A percentile compares a stretch with the other conserved stretches of the same genome.
These are phyloP conservation scores for Oligia latruncula DNA, from an alignment of 2,888 invertebrate genomes.

Conservation along the genomic window DNA sequence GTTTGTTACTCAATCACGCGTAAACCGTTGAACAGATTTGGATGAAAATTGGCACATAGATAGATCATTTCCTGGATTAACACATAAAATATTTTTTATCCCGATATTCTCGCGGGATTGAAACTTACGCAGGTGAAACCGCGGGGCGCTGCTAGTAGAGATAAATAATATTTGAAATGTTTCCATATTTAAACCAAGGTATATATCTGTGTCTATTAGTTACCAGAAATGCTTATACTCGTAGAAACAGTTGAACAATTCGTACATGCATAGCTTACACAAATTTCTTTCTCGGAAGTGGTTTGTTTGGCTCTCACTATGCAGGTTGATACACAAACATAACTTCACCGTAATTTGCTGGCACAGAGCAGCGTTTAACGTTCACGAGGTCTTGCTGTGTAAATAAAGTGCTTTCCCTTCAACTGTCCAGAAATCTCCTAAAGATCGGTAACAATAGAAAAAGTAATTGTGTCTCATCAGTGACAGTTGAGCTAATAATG, in stretches of 20 bases:
- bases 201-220: not conserved
- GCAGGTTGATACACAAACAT: slow-evolving; percentile 13
- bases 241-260: slow-evolving; percentile 15
- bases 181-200: not conserved
- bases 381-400: not conserved
- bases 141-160: too few species aligned
- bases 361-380: not conserved
- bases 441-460: too few species aligned
- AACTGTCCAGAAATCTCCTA: too few species aligned
- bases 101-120: too few species aligned
- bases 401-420: not conserved
- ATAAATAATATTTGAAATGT: not conserved
- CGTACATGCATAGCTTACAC: slow-evolving; percentile 13
- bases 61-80: too few species aligned
- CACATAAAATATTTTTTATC: too few species aligned
- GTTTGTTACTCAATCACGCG: too few species aligned
- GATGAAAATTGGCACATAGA: too few species aligned
- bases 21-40: too few species aligned
- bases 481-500: not conserved
- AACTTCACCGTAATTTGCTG: not conserved
- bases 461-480: too few species aligned
- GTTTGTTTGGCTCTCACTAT: slow-evolving; percentile 30
- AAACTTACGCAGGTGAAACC: too few species aligned
- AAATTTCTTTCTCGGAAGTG: slow-evolving; percentile 29
- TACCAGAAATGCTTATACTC: slow-evolving; percentile 8